Evolutionary conservation across 2,888 invertebrate species (phyloP).

Genomic region (Entomobrya multifasciata): DNA sequence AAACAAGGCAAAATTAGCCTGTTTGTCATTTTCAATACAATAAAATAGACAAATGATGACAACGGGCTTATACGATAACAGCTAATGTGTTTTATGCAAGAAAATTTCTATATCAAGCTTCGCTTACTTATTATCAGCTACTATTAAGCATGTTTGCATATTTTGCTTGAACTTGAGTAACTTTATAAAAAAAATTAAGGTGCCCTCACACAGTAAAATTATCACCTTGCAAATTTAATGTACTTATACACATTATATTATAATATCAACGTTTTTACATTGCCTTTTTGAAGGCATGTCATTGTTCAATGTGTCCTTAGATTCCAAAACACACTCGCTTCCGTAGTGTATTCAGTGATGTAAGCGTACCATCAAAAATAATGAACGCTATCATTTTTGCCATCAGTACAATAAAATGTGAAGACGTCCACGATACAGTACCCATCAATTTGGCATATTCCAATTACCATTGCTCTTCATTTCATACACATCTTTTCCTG

Average conservation of each 20-base stretch:
- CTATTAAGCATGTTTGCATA: too few species aligned
- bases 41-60: slow-evolving; percentile 16
- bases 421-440: not conserved
- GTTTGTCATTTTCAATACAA: slow-evolving; percentile 7
- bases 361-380: too few species aligned
- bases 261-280: too few species aligned
- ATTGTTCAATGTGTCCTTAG: not conserved
- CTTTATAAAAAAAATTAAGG: not conserved
- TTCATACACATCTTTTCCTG: slow-evolving; percentile 17
- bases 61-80: too few species aligned
- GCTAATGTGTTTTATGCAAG: too few species aligned
- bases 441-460: not conserved
- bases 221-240: slow-evolving; percentile 15
- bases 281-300: not conserved
- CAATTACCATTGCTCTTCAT: slow-evolving; percentile 4
- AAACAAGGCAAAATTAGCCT: not conserved
- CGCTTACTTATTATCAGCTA: too few species aligned
- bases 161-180: slow-evolving; percentile 24
- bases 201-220: slow-evolving; percentile 18
- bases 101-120: too few species aligned
- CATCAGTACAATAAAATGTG: slow-evolving; percentile 10
- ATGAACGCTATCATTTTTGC: not conserved
- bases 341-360: too few species aligned
- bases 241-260: too few species aligned
- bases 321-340: slow-evolving; percentile 16